Conservation (phyloP, 2,888 invertebrate genomes). For the Drosophila kuntzei region DNA sequence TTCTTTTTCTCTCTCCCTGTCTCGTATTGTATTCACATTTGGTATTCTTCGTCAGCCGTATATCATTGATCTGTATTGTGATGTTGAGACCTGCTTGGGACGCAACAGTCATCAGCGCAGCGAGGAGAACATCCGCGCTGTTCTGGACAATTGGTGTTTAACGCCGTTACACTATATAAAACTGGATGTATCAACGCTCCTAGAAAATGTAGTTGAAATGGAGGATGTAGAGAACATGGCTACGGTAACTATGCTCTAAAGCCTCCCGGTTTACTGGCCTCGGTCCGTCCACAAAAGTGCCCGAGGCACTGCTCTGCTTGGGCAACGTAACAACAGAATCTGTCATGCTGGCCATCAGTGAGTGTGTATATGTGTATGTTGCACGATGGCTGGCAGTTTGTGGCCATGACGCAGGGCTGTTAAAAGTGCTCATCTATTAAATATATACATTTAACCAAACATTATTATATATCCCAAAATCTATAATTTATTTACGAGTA, state of each 20-base stretch:
- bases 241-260: constrained; percentile 78
- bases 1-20: neutral
- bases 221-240: constrained; percentile 89
- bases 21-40: neutral
- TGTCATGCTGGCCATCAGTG: constrained; percentile 6
- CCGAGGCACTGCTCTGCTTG: neutral
- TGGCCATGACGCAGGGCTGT: constrained; percentile 2
- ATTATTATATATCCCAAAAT: constrained; percentile 1
- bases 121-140: constrained; percentile 91
- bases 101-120: constrained; percentile 94
- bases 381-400: constrained; percentile 18
- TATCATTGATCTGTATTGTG: constrained; percentile 94
- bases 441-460: constrained; percentile 1
- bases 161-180: constrained; percentile 93
- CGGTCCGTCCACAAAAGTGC: neutral
- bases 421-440: constrained; percentile 7
- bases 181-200: constrained; percentile 92
- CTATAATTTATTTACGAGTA: constrained; percentile 30
- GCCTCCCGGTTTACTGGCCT: neutral
- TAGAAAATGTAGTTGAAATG: constrained; percentile 95
- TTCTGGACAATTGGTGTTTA: constrained; percentile 90
- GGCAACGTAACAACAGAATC: neutral
- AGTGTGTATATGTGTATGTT: constrained; percentile 13
- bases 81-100: constrained; percentile 91
- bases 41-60: constrained; percentile 89